Evolutionary conservation across 1,140 invertebrate species (phyloP).

Genomic region (Drosophila mauritiana): DNA sequence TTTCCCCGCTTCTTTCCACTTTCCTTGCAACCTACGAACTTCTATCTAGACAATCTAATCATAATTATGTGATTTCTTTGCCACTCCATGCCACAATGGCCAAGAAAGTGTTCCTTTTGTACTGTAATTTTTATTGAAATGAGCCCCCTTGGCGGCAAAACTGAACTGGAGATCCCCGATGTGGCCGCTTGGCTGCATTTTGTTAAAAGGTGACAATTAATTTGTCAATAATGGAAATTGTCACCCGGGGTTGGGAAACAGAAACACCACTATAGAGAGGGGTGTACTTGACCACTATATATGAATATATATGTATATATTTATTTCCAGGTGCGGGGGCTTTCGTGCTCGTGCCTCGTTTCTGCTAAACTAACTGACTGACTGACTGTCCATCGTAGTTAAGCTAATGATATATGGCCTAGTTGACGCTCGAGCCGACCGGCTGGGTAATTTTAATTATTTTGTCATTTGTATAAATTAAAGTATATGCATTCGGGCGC

Average conservation of each 20-base stretch:
- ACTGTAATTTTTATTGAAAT: slow-evolving; percentile 75
- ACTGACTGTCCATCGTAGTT: slow-evolving; percentile 47
- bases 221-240: slow-evolving; percentile 81
- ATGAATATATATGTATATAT: not conserved
- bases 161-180: slow-evolving; percentile 8
- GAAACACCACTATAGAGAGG: not conserved
- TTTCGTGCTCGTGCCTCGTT: slow-evolving; percentile 55
- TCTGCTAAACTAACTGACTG: slow-evolving; percentile 7
- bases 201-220: slow-evolving; percentile 83
- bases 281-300: too few species aligned
- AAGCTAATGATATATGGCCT: slow-evolving; percentile 72
- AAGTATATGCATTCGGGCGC: slow-evolving; percentile 59
- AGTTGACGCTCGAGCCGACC: slow-evolving; percentile 47
- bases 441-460: slow-evolving; percentile 72
- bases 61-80: slow-evolving; percentile 75
- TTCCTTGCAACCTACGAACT: not conserved
- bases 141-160: slow-evolving; percentile 11
- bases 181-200: slow-evolving; percentile 60
- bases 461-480: slow-evolving; percentile 83
- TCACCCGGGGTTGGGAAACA: slow-evolving; percentile 34
- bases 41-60: slow-evolving; percentile 59
- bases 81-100: slow-evolving; percentile 24
- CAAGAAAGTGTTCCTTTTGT: slow-evolving; percentile 46
- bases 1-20: not conserved
- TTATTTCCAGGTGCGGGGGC: slow-evolving; percentile 4